Evolutionary conservation across 2,888 invertebrate genomes (phyloP).

Genomic region (Drosophila nr. perissopoda): DNA sequence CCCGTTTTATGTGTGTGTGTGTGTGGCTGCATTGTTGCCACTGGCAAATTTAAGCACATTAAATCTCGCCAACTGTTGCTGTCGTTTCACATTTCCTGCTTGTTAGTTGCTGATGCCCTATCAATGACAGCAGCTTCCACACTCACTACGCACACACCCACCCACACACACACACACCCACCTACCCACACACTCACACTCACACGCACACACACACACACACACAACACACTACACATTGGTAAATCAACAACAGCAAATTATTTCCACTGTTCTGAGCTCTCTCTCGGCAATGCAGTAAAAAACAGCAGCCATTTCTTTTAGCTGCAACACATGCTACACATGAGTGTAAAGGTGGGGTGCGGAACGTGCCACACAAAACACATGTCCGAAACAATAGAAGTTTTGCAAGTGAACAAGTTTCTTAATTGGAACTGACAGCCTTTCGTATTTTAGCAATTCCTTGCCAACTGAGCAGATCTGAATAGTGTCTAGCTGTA

Average conservation of each 20-base stretch:
- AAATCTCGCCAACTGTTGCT: constrained; percentile 54
- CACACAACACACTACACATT: constrained; percentile 14
- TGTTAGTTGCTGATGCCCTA: constrained; percentile 48
- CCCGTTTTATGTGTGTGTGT: background rate
- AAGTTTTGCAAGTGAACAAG: constrained; percentile 42
- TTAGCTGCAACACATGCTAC: constrained; percentile 29
- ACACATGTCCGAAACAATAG: constrained; percentile 36
- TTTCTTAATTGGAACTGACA: constrained; percentile 54
- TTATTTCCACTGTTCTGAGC: constrained; percentile 53
- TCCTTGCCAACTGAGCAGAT: background rate
- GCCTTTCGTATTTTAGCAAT: constrained; percentile 37
- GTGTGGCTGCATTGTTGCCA: constrained; percentile 40
- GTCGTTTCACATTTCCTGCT: constrained; percentile 56
- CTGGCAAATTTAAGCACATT: constrained; percentile 57
- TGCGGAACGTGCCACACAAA: constrained; percentile 4
- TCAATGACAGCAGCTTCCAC: constrained; percentile 54
- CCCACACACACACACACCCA: background rate
- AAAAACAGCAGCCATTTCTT: constrained; percentile 24
- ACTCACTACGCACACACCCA: background rate
- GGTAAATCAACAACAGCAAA: constrained; percentile 49
- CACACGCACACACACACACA: constrained; percentile 2
- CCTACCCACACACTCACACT: constrained; percentile 1
- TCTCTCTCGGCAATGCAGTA: constrained; percentile 22
- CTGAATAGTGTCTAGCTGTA: background rate
- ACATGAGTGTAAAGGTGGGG: constrained; percentile 3